Conservation (phyloP, 2,113 vertebrate species). For the Phodopus roborovskii region DNA sequence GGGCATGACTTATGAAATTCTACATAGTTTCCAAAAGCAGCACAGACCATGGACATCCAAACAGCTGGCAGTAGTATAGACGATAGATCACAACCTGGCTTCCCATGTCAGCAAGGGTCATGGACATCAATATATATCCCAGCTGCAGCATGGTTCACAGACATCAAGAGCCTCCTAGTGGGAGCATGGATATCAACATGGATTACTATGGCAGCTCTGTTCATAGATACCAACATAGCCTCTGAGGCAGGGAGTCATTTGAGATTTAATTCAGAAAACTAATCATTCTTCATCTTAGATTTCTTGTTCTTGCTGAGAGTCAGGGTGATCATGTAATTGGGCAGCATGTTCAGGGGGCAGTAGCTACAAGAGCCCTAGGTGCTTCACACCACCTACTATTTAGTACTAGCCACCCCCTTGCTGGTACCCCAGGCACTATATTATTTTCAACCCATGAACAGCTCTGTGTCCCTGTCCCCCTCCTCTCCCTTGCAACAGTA, state of each 20-base stretch:
- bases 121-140: too few relatives aligned
- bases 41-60: neutral
- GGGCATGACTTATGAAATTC: neutral
- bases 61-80: neutral
- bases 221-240: neutral
- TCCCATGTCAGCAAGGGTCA: neutral
- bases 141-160: neutral
- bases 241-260: neutral
- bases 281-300: neutral
- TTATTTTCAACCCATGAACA: neutral
- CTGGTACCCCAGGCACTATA: neutral
- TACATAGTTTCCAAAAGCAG: neutral
- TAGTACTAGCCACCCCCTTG: neutral
- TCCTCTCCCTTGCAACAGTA: too few relatives aligned
- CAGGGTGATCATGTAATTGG: neutral
- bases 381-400: neutral
- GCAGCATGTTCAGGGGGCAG: neutral
- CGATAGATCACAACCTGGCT: neutral
- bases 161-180: neutral
- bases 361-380: neutral
- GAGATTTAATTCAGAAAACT: neutral
- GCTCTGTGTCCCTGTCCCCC: accelerated
- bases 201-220: neutral
- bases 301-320: neutral
- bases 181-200: too few relatives aligned